Base-by-base conservation (phyloP, 2,797 vertebrate species). In the Myotis myotis region DNA sequence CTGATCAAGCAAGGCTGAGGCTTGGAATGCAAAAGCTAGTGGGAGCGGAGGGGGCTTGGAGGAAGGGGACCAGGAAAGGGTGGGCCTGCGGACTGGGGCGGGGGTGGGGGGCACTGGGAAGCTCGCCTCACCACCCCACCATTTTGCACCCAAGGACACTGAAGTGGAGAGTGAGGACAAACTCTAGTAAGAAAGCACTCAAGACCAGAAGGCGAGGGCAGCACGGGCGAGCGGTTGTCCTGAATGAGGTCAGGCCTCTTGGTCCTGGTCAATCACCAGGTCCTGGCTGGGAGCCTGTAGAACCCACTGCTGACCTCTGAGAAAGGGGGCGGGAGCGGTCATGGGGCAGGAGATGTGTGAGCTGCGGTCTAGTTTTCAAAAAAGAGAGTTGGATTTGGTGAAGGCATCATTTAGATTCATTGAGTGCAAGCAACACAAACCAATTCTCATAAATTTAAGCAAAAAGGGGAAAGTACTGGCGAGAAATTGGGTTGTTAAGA, bases 401-500 rank as follows among this genome's bases (percentile, higher is more conserved):
- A 68, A n/a, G 49, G 16, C 25, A 2, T 38, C 79, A 53, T 44
- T 25, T 76, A 85, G 62, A 55, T 62, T 93, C 41, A 87, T 51
- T 33, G 47, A 64, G 57, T 33, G 68, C 17, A 83, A 95, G 68
- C 71, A 81, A 55, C 64, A 94, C 51, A 93, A 92, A 85, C 3
- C 0, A 4, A 70, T 60, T 84, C 78, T 94, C 62, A 74, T 19
- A 78, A 38, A 90, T 41, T 82, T n/a, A 74, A 92, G 23, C 57
- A 33, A 30, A 76, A 93, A 83, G 51, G 15, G 3, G 68, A 36
- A 81, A 44, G 25, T 60, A 49, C 28, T 79, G 38, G 38, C 1
- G 3, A 93, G 72, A 92, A 79, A n/a, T 1, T 47, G 47, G 76
- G 57, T 25, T 78, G 38, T 55, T 80, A 41, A 75, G 83, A 68